Evolutionary conservation across 2,113 vertebrate species (phyloP).

Genomic region (Dicaeum eximium): DNA sequence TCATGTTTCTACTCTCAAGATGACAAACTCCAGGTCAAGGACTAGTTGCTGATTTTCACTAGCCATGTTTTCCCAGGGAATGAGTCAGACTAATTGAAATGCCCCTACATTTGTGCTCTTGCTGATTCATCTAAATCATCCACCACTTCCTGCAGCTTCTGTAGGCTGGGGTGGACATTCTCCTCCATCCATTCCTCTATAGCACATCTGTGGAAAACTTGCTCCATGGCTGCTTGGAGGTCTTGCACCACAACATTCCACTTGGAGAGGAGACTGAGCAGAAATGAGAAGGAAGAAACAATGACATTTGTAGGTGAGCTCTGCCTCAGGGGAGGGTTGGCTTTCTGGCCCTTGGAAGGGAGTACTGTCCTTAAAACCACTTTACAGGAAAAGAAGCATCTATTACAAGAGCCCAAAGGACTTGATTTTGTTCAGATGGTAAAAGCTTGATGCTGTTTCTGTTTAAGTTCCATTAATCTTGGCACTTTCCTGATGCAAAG

Average conservation of each 20-base stretch:
- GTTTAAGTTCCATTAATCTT: neutral
- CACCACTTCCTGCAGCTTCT: conserved; percentile 75
- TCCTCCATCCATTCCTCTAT: conserved; percentile 91
- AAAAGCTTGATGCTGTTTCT: neutral
- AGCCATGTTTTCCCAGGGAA: neutral
- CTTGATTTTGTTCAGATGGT: neutral
- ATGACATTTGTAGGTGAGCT: neutral
- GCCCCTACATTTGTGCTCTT: neutral
- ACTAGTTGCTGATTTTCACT: neutral
- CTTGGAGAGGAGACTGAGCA: conserved; percentile 75
- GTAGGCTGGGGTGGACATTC: conserved; percentile 77
- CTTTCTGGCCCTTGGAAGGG: neutral
- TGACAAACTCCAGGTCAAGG: neutral
- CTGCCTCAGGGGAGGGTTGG: neutral
- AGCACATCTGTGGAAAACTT: conserved; percentile 75
- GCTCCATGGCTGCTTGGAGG: conserved; percentile 78
- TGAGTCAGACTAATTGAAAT: neutral
- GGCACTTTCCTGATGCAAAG: neutral
- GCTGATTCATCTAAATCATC: conserved; percentile 73
- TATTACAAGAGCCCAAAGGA: neutral
- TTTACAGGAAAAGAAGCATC: neutral
- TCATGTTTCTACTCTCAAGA: neutral
- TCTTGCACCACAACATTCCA: conserved; percentile 73
- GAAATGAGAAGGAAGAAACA: neutral
- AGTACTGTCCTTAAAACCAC: neutral